Evolutionary conservation across 2,888 invertebrate genomes (phyloP), one percentile per base, ranked within the genome.

Genomic region (Neocrepidodera transversa): DNA sequence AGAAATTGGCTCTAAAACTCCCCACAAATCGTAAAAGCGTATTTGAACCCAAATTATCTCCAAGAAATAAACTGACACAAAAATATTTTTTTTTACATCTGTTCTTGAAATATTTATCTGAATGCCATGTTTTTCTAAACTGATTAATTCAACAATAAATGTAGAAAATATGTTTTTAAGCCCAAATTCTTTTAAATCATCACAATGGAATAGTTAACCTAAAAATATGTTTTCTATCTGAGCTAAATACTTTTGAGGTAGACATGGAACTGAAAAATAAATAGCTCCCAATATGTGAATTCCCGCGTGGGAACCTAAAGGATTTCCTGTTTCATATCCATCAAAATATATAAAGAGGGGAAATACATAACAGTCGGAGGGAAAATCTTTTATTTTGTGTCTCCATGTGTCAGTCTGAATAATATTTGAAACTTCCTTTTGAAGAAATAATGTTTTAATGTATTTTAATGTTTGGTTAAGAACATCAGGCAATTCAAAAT

Each of bases 1-100:
- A 66, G 51, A 52, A 59, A 36, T 48, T 67, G 1, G 66, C 50
- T 6, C 61, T 47, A 60, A 69, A 70, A 45, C 61, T 63, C 50
- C 70, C 66, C 1, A 58, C 58, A 52, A 68, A 68, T 16, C 66
- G 70, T 8, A 69, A 36, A 23, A 72, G 55, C n/a, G n/a, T n/a
- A n/a, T n/a, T n/a, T n/a, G n/a, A n/a, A n/a, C n/a, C n/a, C n/a
- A n/a, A n/a, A n/a, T 69, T 68, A 51, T 71, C 69, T 1, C 68
- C 68, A 17, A 68, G 35, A 45, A 67, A 14, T 26, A 62, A 49
- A 48, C 40, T 47, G 7, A 66, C 14, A 13, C 23, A 48, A 61
- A 67, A 64, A 52, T 64, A 57, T 14, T 63, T 23, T 45, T 43
- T 51, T 51, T 38, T 38, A 54, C n/a, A 51, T 60, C 35, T 53